These are phyloP conservation scores for Acropternis orthonyx DNA, from an alignment of 2,797 vertebrate genomes.

Conservation along the genomic window DNA sequence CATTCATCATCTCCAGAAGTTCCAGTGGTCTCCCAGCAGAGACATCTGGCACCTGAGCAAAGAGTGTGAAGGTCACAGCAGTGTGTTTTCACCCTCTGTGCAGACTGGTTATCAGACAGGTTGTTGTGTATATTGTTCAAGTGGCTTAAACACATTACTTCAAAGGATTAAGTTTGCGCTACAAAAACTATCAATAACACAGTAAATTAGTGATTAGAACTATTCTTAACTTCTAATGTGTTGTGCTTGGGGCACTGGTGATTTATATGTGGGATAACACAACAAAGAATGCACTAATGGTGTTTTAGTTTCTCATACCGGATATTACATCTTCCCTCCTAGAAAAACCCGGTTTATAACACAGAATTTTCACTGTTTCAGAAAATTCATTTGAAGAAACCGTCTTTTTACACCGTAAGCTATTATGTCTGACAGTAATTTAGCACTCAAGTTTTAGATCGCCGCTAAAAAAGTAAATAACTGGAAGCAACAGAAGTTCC, in stretches of 20 bases:
- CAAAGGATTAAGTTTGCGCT: background rate
- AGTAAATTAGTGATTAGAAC: background rate
- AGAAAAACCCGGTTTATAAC: background rate
- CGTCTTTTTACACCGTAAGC: background rate
- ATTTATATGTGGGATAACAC: background rate
- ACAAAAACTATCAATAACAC: background rate
- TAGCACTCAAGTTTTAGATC: background rate
- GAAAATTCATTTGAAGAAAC: background rate
- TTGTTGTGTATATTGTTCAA: background rate
- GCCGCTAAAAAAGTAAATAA: background rate
- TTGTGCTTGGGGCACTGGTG: background rate
- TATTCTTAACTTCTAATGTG: background rate
- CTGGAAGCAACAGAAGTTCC: background rate
- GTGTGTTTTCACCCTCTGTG: background rate
- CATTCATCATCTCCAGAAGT: background rate
- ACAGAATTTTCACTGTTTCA: background rate
- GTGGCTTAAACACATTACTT: background rate
- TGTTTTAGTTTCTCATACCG: fast-evolving
- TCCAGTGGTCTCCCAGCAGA: background rate
- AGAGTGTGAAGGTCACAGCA: background rate
- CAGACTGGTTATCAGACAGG: background rate
- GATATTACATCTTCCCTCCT: background rate
- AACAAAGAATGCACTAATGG: background rate
- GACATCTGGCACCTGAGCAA: fast-evolving
- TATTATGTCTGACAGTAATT: background rate